Evolutionary conservation across 2,113 vertebrate species (phyloP).

Genomic region (Pomatostomus ruficeps): DNA sequence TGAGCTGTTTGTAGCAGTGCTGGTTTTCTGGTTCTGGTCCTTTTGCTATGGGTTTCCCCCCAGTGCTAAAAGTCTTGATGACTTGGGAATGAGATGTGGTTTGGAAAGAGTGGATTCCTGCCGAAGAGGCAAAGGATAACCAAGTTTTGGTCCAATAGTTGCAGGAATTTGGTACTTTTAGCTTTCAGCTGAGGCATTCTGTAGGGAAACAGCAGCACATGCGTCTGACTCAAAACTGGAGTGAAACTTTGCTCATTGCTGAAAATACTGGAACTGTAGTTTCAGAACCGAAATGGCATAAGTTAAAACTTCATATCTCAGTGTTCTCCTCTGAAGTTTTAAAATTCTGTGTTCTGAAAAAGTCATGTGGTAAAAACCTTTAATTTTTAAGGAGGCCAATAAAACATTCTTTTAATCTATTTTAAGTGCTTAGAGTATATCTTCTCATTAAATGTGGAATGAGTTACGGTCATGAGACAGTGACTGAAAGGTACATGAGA

Average conservation of each 20-base stretch:
- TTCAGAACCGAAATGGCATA: not conserved
- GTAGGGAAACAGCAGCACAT: not conserved
- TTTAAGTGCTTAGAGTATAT: not conserved
- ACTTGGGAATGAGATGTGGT: not conserved
- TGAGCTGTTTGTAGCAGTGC: not conserved
- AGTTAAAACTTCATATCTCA: not conserved
- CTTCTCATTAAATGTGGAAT: not conserved
- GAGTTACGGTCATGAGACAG: not conserved
- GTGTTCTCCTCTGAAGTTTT: not conserved
- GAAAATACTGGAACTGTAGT: not conserved
- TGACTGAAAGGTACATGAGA: not conserved
- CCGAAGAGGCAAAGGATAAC: not conserved
- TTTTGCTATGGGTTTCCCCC: not conserved
- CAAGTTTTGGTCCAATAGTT: not conserved
- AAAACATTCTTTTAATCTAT: not conserved
- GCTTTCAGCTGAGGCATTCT: not conserved
- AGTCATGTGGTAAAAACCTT: not conserved
- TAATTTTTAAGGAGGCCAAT: not conserved
- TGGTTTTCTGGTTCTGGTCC: not conserved
- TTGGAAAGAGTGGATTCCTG: not conserved
- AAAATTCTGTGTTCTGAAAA: not conserved
- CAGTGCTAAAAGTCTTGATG: not conserved
- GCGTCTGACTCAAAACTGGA: not conserved
- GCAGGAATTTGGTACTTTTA: not conserved
- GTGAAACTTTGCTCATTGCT: accelerated